Percentiles rank a stretch among this genome's conserved stretches.
Conservation (phyloP, 1,140 invertebrate species). For the Hylyphantes graminicola region DNA sequence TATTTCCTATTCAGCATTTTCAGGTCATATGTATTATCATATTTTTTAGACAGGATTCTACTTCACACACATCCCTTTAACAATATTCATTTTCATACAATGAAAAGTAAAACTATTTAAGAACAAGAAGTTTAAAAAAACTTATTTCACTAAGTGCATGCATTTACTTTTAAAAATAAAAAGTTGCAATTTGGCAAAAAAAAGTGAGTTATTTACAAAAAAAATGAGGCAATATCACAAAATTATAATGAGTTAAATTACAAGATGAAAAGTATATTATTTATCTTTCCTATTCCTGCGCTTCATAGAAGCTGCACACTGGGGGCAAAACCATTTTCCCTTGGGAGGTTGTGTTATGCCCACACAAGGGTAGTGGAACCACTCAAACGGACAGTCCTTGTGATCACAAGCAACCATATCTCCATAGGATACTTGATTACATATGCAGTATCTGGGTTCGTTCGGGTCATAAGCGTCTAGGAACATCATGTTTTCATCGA, state of each 20-base stretch:
- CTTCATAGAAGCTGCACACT: constrained; percentile 91
- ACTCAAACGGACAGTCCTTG: constrained; percentile 95
- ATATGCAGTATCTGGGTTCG: constrained; percentile 96
- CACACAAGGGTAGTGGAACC: constrained; percentile 99
- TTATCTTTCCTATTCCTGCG: constrained; percentile 72
- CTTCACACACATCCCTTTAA: too few species aligned
- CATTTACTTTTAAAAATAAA: too few species aligned
- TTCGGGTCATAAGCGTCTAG: constrained; percentile 73
- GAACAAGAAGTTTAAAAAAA: too few species aligned
- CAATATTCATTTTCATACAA: too few species aligned
- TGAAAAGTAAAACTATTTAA: too few species aligned
- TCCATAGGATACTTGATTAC: constrained; percentile 98
- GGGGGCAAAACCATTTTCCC: constrained; percentile 98
- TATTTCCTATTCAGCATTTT: too few species aligned
- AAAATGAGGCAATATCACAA: constrained; percentile 28
- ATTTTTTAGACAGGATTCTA: too few species aligned
- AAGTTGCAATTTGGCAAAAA: too few species aligned
- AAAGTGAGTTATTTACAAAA: neutral
- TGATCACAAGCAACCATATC: constrained; percentile 99
- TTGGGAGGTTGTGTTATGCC: constrained; percentile 94
- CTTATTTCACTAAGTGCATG: too few species aligned
- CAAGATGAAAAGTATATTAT: constrained; percentile 25
- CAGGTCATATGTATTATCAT: too few species aligned
- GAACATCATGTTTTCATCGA: constrained; percentile 65
- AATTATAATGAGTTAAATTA: neutral